Base-by-base conservation (phyloP, 1,140 invertebrate genomes). In the Pseudomyrmex pallidus region DNA sequence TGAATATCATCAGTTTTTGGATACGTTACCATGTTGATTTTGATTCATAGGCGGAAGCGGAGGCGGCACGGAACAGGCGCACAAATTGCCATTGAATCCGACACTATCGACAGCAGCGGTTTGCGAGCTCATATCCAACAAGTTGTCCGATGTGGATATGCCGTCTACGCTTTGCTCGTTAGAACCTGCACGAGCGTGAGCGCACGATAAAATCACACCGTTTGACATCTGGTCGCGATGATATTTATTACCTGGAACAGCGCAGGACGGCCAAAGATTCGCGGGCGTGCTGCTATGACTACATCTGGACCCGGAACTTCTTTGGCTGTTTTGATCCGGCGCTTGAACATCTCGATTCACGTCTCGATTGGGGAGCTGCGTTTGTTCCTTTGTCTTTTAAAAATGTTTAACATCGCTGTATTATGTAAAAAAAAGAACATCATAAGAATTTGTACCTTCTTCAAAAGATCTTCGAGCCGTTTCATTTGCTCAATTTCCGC, bases 401-500 rank as follows among this genome's bases (percentile, higher is more conserved):
- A 73, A 1, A 72, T n/a, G 67, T 66, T 56, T 77, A 56, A 67
- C 35, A 35, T 5, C 5, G 35, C 35, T 48, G 10, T 10, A 44
- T 52, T 50, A 67, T 25, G 0, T 5, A 54, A 62, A 44, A 15
- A 57, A 25, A 44, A 35, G 22, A 22, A n/a, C 52, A 4, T 10
- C 50, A 50, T 50, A 50, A 50, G 50, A 13, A 12, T 50, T 50
- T 2, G 12, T 50, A 93, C 92, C 91, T 95, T 95, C 62, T 89
- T 85, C 82, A 93, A 88, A 44, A 93, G 74, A 84, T 94, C 92
- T 70, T 94, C 94, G 9, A 93, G 74, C 76, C 93, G 91, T 86
- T 94, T 94, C 8, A 85, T 76, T 70, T 93, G 92, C 44, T 91
- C 88, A 56, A 74, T 61, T 13, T 92, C 90, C 1, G 70, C 35